Evolutionary conservation across 1,140 invertebrate genomes (phyloP).

Genomic region (Drosophila nikananu): DNA sequence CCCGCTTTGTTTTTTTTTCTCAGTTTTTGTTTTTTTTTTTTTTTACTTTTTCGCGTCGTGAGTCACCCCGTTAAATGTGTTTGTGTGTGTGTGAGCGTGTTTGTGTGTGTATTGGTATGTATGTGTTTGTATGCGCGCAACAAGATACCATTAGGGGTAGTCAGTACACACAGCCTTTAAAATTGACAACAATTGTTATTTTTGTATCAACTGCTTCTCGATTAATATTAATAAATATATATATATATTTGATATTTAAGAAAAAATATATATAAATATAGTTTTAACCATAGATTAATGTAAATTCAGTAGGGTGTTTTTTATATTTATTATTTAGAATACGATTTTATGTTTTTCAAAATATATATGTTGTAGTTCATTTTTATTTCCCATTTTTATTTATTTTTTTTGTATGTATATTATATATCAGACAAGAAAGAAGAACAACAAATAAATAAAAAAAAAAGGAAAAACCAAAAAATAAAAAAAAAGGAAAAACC

Average conservation of each 20-base stretch:
- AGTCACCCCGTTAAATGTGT: conserved; percentile 31
- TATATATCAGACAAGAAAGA: conserved; percentile 37
- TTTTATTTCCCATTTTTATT: conserved; percentile 13
- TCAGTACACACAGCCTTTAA: conserved; percentile 79
- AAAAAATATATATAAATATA: conserved; percentile 41
- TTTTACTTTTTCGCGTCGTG: conserved; percentile 26
- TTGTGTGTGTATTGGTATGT: conserved; percentile 10
- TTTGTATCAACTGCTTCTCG: conserved; percentile 30
- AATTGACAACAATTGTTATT: conserved; percentile 52
- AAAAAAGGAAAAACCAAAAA: too few species aligned
- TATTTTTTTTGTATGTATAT: conserved; percentile 25
- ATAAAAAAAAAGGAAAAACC: conserved; percentile 19
- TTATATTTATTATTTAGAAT: conserved; percentile 27
- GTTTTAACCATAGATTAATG: conserved; percentile 42
- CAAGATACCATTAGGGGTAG: conserved; percentile 61
- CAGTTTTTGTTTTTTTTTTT: not conserved
- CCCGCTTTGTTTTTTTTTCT: conserved; percentile 7
- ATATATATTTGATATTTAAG: conserved; percentile 10
- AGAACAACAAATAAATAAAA: conserved; percentile 14
- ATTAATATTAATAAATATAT: conserved; percentile 42
- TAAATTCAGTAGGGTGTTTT: conserved; percentile 36
- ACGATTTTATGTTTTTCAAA: conserved; percentile 84
- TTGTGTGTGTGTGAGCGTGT: not conserved
- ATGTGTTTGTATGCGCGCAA: conserved; percentile 24
- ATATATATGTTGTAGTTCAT: conserved; percentile 84